A percentile compares a stretch with the other conserved stretches of the same genome.
phyloP scores from a whole-genome alignment of 2,113 vertebrate genomes.

The Poeciliopsis occidentalis region DNA sequence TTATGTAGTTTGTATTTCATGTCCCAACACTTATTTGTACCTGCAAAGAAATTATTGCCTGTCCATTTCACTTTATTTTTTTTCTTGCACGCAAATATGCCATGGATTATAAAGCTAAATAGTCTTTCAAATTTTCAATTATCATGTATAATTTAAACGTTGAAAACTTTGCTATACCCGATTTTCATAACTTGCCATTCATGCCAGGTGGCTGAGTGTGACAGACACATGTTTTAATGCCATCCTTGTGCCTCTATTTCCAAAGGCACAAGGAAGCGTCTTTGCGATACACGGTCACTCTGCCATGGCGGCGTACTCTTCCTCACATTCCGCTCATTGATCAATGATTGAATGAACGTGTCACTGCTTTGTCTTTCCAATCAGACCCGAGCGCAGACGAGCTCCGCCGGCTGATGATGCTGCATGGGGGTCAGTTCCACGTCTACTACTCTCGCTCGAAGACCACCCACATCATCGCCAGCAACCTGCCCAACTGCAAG shows the following conservation, averaged over 20 bases:
- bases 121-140: too few species aligned
- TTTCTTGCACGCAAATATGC: too few species aligned
- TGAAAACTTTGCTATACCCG: too few species aligned
- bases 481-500: conserved; percentile 94
- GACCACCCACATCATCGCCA: conserved; percentile 97
- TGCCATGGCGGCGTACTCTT: too few species aligned
- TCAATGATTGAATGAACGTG: not conserved
- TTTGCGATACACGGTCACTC: too few species aligned
- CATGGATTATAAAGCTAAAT: too few species aligned
- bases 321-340: not conserved
- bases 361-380: not conserved
- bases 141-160: too few species aligned
- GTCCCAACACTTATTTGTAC: not conserved
- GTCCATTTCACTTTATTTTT: not conserved
- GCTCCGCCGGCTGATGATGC: conserved; percentile 93
- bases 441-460: conserved; percentile 94
- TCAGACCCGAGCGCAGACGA: conserved; percentile 94
- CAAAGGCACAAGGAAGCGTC: too few species aligned
- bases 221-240: too few species aligned
- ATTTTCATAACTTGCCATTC: too few species aligned
- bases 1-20: not conserved
- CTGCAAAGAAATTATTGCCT: not conserved
- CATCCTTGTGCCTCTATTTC: too few species aligned
- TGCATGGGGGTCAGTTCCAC: conserved; percentile 96
- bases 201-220: too few species aligned